Evolutionary conservation across 2,888 invertebrate genomes (phyloP), one percentile per base, ranked within the genome.

Genomic region (Dolichopus griseipennis): DNA sequence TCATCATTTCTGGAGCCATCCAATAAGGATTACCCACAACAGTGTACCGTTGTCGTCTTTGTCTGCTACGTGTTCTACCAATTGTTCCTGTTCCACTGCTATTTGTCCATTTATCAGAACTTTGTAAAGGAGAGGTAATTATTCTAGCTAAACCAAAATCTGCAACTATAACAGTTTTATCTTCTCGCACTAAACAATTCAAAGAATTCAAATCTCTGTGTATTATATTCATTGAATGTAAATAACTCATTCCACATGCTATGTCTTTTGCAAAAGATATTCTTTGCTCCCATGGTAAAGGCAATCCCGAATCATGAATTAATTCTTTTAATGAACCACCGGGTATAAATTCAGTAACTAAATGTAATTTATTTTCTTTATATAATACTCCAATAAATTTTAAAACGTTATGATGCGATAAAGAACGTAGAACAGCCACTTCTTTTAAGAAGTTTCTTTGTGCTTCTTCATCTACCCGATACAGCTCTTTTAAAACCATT

Each of bases 1-100:
- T 94, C 93, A 97, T 93, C 97, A 97, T 97, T 82, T 97, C 97
- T 0, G 97, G 97, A 0, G 97, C 97, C 97, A 97, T 97, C 95
- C 96, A 97, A 81, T 95, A 97, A 0, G 97, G 96, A 84, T 95
- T 96, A 1, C 97, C 97, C 0, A 97, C 97, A 37, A 97, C 95
- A 0, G 96, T 97, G 79, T 96, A 96, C 18, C 96, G 85, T 78
- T 95, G 95, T 73, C 93, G 86, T 0, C 94, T 83, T 74, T 90
- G 87, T 66, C 85, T 84, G 66, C 87, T 87, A 70, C 89, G 86
- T 72, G 82, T 86, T 66, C 83, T 76, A 10, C 81, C 83, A 69
- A 84, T 82, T 0, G 82, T 81, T 61, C 84, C 83, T n/a, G 79
- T 78, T 8, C 75, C 74, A 69, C 75, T 75, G 21, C 70, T 71